Evolutionary conservation across 1,140 invertebrate genomes (phyloP).

Genomic region (Calephelis virginiensis): DNA sequence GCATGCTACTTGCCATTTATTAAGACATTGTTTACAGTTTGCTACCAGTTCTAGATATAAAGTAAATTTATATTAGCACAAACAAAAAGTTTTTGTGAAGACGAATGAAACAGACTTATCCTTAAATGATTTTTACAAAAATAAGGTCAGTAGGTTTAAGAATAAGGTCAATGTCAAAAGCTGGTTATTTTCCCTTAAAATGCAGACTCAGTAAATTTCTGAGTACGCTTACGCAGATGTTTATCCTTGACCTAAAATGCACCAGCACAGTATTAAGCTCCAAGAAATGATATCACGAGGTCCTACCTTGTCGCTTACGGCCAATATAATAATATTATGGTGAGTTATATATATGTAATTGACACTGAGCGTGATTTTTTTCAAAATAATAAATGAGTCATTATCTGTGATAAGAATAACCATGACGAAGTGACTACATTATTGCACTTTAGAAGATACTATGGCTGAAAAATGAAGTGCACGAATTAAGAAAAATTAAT

Average conservation of each 20-base stretch:
- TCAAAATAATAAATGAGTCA: not conserved
- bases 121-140: too few relatives aligned
- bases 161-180: constrained; percentile 20
- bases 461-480: too few relatives aligned
- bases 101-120: too few relatives aligned
- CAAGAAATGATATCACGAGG: constrained; percentile 27
- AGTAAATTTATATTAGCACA: too few relatives aligned
- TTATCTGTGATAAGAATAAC: not conserved
- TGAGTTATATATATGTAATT: not conserved
- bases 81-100: too few relatives aligned
- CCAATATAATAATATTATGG: not conserved
- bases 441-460: too few relatives aligned
- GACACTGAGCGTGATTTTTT: constrained; percentile 5
- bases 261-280: constrained; percentile 27
- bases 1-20: too few relatives aligned
- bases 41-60: too few relatives aligned
- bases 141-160: too few relatives aligned
- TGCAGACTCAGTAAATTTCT: constrained; percentile 28
- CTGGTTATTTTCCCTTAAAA: constrained; percentile 21
- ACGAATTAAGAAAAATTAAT: too few relatives aligned
- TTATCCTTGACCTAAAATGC: constrained; percentile 32
- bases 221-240: constrained; percentile 32
- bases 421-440: too few relatives aligned
- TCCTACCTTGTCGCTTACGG: not conserved
- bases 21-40: too few relatives aligned